phyloP scores from a whole-genome alignment of 2,888 invertebrate species.

The Ecliptopera silaceata region DNA sequence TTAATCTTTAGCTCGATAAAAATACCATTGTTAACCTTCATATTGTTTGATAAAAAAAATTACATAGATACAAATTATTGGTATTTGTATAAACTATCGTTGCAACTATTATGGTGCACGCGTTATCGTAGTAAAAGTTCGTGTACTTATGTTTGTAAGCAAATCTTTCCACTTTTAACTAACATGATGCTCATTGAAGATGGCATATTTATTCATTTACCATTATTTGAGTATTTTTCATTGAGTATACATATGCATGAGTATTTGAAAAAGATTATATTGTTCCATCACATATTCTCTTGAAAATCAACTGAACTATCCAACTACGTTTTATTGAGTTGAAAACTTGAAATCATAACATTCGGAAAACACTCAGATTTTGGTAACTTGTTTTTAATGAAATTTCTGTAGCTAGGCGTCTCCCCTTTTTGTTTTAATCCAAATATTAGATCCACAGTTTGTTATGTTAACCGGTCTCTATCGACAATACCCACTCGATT shows the following conservation, averaged over 20 bases:
- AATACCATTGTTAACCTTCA: too few species aligned
- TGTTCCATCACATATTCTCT: too few species aligned
- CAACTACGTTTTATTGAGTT: too few species aligned
- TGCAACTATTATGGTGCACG: too few species aligned
- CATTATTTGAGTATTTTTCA: neutral
- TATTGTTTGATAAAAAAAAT: too few species aligned
- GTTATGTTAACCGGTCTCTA: slow-evolving; percentile 21
- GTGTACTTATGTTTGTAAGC: neutral
- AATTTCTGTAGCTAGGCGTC: neutral
- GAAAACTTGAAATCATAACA: too few species aligned
- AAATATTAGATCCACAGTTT: slow-evolving; percentile 11
- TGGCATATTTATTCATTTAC: neutral
- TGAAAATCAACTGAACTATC: too few species aligned
- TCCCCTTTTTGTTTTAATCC: slow-evolving; percentile 23
- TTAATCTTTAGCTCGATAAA: too few species aligned
- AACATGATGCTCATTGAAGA: neutral
- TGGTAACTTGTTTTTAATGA: neutral
- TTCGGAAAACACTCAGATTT: neutral
- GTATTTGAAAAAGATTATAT: too few species aligned
- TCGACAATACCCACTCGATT: slow-evolving; percentile 10
- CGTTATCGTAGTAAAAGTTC: neutral
- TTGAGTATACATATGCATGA: neutral
- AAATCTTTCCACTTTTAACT: neutral
- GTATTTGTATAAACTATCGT: too few species aligned
- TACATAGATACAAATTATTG: neutral